Conservation (phyloP, 2,888 invertebrate genomes). For the Trilocha varians region DNA sequence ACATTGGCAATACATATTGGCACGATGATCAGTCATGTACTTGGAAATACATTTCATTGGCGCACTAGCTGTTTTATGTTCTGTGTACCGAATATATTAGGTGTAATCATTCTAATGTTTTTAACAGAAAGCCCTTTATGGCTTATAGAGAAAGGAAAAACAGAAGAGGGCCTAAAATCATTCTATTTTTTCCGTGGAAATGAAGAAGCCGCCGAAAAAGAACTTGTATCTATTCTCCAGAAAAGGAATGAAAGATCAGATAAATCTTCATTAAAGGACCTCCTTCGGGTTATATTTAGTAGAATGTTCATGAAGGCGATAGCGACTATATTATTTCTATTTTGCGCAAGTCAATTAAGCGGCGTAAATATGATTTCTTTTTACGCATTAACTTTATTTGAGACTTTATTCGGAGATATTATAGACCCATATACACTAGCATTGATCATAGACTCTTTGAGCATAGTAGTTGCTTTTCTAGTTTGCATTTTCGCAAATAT, state of each 20-base stretch:
- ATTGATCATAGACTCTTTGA: slow-evolving; percentile 31
- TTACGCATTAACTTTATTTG: slow-evolving; percentile 34
- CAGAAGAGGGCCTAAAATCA: slow-evolving; percentile 25
- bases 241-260: slow-evolving; percentile 19
- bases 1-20: slow-evolving; percentile 27
- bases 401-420: slow-evolving; percentile 28
- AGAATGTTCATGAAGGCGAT: slow-evolving; percentile 29
- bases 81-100: slow-evolving; percentile 22
- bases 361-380: slow-evolving; percentile 36
- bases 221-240: slow-evolving; percentile 27
- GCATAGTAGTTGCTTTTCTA: slow-evolving; percentile 16
- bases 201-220: slow-evolving; percentile 24
- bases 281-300: slow-evolving; percentile 20
- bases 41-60: slow-evolving; percentile 33
- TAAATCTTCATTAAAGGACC: slow-evolving; percentile 17
- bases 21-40: slow-evolving; percentile 25
- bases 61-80: slow-evolving; percentile 26
- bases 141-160: slow-evolving; percentile 34
- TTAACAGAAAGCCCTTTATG: slow-evolving; percentile 44
- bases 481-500: slow-evolving; percentile 26
- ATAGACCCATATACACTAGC: slow-evolving; percentile 32
- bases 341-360: slow-evolving; percentile 28
- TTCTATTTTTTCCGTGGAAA: slow-evolving; percentile 35
- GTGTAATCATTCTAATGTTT: slow-evolving; percentile 21
- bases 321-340: slow-evolving; percentile 19